Evolutionary conservation across 2,113 vertebrate species (phyloP).

Genomic region (Pelecanus crispus): DNA sequence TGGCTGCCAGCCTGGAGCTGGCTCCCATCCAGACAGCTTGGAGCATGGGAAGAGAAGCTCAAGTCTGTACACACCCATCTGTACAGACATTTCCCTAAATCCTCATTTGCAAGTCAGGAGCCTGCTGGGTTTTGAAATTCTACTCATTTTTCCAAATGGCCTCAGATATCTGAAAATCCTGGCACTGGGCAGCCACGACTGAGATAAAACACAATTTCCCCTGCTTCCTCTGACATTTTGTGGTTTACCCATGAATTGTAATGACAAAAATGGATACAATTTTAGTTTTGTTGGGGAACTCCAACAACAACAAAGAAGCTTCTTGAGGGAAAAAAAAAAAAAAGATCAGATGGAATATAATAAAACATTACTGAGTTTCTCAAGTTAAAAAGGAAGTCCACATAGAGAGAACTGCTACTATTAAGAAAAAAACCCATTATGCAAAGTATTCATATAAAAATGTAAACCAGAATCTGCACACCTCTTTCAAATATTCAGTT

Average conservation of each 20-base stretch:
- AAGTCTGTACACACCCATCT: background rate
- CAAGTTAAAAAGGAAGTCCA: background rate
- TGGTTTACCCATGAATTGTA: background rate
- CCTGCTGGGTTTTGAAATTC: background rate
- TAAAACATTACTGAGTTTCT: background rate
- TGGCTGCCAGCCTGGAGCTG: background rate
- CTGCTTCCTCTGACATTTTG: background rate
- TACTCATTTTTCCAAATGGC: background rate
- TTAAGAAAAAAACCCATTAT: background rate
- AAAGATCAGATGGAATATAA: background rate
- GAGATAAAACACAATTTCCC: background rate
- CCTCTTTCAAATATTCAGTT: background rate
- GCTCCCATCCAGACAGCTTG: background rate
- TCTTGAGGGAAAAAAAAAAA: background rate
- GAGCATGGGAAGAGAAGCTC: background rate
- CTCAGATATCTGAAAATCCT: background rate
- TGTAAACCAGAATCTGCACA: background rate
- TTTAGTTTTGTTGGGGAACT: background rate
- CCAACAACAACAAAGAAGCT: background rate
- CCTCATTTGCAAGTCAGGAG: background rate
- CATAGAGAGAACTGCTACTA: background rate
- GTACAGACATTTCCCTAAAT: background rate
- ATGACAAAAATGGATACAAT: background rate
- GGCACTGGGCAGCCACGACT: background rate
- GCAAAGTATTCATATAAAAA: background rate